phyloP scores from a whole-genome alignment of 2,888 invertebrate species.

The Meganola albula region DNA sequence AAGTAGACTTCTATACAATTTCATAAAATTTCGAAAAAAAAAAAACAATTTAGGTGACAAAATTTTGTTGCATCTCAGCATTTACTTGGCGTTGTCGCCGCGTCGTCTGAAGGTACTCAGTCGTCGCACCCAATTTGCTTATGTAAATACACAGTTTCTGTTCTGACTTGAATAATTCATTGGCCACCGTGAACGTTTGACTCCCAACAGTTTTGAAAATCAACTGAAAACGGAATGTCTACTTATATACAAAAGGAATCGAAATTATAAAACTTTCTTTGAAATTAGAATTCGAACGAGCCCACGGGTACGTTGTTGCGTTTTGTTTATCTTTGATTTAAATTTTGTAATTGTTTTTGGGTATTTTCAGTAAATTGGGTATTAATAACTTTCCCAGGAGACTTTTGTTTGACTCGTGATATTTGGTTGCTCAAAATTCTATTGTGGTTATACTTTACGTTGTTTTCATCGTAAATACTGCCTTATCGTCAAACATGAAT shows the following conservation, averaged over 20 bases:
- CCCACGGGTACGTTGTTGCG: conserved; percentile 24
- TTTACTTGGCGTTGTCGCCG: conserved; percentile 32
- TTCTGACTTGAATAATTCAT: conserved; percentile 73
- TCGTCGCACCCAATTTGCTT: conserved; percentile 73
- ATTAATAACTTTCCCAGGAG: too few species aligned
- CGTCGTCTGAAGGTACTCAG: conserved; percentile 31
- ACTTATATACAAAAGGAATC: conserved; percentile 51
- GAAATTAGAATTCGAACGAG: conserved; percentile 27
- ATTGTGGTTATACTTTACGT: too few species aligned
- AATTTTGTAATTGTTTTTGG: conserved; percentile 33
- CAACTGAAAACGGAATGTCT: conserved; percentile 58
- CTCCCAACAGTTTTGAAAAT: conserved; percentile 64
- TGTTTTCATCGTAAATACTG: too few species aligned
- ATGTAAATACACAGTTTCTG: conserved; percentile 75
- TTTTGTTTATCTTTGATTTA: conserved; percentile 33
- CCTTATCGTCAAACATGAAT: too few species aligned
- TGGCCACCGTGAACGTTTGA: conserved; percentile 59
- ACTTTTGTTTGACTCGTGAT: too few species aligned
- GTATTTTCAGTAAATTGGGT: too few species aligned
- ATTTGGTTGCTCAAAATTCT: too few species aligned
- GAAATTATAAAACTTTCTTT: conserved; percentile 50
- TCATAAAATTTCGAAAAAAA: too few species aligned
- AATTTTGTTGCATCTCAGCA: conserved; percentile 21
- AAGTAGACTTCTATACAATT: too few species aligned
- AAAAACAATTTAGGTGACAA: not conserved